Percentiles rank a stretch among this genome's conserved stretches.
Conservation (phyloP, 2,888 invertebrate genomes). For the Sesia apiformis region DNA sequence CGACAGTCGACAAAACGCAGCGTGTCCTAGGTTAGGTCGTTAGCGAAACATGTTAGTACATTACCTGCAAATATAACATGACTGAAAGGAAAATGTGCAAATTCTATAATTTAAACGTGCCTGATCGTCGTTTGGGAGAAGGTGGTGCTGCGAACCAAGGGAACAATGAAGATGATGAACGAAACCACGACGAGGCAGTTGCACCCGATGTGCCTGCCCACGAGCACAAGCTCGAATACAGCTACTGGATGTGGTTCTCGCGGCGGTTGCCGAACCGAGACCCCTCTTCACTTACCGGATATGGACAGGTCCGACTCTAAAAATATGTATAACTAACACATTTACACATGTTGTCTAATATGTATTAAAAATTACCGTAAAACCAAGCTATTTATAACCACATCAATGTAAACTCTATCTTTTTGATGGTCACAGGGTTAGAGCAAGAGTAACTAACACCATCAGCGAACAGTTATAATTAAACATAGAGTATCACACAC, state of each 20-base stretch:
- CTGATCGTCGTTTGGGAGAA: slow-evolving; percentile 64
- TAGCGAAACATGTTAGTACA: slow-evolving; percentile 67
- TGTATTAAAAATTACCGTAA: no score
- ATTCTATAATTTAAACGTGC: slow-evolving; percentile 72
- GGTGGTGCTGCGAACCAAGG: slow-evolving; percentile 44
- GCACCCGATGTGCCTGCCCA: slow-evolving; percentile 79
- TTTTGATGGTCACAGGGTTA: no score
- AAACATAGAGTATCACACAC: no score
- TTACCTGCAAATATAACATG: slow-evolving; percentile 61
- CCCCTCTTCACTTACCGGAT: slow-evolving; percentile 58
- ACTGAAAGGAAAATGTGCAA: slow-evolving; percentile 74
- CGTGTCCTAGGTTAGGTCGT: slow-evolving; percentile 73
- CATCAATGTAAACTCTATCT: no score
- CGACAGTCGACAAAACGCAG: slow-evolving; percentile 47
- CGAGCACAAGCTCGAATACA: slow-evolving; percentile 94
- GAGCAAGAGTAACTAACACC: no score
- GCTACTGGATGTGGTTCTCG: slow-evolving; percentile 94
- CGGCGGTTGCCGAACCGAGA: slow-evolving; percentile 70
- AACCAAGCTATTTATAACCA: no score
- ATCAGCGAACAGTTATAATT: no score
- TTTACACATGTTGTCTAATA: no score
- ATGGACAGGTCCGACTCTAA: slow-evolving; percentile 47
- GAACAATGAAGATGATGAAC: slow-evolving; percentile 50
- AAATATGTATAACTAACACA: no score
- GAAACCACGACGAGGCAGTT: slow-evolving; percentile 43